phyloP scores from a whole-genome alignment of 2,113 vertebrate species.

The Pangasianodon hypophthalmus region DNA sequence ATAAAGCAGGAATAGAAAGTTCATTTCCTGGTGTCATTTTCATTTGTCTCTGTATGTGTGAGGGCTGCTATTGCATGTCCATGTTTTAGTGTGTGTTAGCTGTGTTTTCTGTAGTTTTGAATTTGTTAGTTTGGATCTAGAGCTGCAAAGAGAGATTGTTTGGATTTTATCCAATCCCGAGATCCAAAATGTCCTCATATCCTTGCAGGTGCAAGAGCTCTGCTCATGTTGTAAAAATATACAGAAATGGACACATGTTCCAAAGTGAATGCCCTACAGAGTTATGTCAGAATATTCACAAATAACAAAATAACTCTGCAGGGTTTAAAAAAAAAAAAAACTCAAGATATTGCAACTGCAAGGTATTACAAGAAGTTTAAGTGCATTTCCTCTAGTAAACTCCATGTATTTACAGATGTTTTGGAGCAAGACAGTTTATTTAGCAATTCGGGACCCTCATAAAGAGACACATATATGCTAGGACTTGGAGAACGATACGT shows the following conservation, averaged over 20 bases:
- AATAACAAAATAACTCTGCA: slow-evolving; percentile 4
- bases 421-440: not conserved
- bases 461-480: not conserved
- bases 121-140: slow-evolving; percentile 45
- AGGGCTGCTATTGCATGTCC: slow-evolving; percentile 68
- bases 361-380: slow-evolving; percentile 31
- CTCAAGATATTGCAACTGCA: slow-evolving; percentile 22
- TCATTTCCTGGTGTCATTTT: slow-evolving; percentile 50
- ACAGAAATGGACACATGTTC: not conserved
- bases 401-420: not conserved
- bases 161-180: not conserved
- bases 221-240: not conserved
- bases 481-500: not conserved
- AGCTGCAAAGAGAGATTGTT: slow-evolving; percentile 21
- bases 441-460: not conserved
- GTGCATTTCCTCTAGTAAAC: not conserved
- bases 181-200: slow-evolving; percentile 25
- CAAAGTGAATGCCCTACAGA: not conserved
- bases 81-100: slow-evolving; percentile 62
- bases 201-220: slow-evolving; percentile 36
- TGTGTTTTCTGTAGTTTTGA: slow-evolving; percentile 49
- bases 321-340: slow-evolving; percentile 6
- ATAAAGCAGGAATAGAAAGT: not conserved
- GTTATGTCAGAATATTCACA: not conserved
- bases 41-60: slow-evolving; percentile 62